phyloP scores from a whole-genome alignment of 2,888 invertebrate genomes.

The Dynastes grantii region DNA sequence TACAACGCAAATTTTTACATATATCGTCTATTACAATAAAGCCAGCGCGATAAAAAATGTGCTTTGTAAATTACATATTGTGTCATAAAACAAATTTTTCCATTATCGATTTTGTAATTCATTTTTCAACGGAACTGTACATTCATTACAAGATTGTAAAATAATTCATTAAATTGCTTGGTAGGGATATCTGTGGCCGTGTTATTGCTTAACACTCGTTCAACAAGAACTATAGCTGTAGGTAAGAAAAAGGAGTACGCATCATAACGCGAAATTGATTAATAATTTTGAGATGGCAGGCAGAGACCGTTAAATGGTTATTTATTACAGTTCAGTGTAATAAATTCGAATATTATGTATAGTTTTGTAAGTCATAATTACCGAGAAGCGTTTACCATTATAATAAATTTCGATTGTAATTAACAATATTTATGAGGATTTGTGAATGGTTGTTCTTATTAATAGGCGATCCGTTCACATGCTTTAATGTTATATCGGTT shows the following conservation, averaged over 20 bases:
- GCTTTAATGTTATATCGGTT: constrained; percentile 8
- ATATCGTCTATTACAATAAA: no score
- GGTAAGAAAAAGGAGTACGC: constrained; percentile 29
- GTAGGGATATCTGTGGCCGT: background rate
- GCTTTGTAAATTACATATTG: no score
- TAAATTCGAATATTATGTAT: constrained; percentile 42
- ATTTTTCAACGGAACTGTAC: background rate
- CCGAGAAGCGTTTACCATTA: constrained; percentile 43
- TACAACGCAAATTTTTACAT: no score
- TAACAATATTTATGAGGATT: constrained; percentile 41
- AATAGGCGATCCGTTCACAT: constrained; percentile 35
- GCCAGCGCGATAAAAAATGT: no score
- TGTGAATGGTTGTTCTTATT: constrained; percentile 38
- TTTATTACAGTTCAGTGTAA: constrained; percentile 32
- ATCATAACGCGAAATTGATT: constrained; percentile 38
- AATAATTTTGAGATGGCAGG: constrained; percentile 40
- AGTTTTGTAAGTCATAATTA: constrained; percentile 40
- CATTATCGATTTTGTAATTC: background rate
- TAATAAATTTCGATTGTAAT: constrained; percentile 44
- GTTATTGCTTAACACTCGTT: background rate
- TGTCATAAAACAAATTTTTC: background rate
- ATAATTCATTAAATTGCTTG: background rate
- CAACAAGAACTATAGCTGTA: constrained; percentile 3
- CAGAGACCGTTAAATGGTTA: constrained; percentile 31
- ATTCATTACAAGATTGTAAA: constrained; percentile 1